These are phyloP conservation scores for Siniperca scherzeri DNA, from an alignment of 2,797 vertebrate species.

Conservation along the genomic window DNA sequence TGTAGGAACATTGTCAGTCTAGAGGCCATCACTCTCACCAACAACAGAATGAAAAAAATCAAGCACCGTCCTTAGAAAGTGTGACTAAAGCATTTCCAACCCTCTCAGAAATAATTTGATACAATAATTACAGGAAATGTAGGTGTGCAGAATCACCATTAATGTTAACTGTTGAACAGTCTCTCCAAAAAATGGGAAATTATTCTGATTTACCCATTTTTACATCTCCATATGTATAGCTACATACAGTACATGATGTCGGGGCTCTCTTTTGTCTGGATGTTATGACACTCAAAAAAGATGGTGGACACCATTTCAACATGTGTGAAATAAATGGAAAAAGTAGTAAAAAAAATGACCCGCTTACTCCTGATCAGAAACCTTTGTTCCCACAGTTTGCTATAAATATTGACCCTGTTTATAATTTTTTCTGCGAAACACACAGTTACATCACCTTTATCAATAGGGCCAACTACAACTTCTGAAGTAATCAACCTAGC, in stretches of 20 bases:
- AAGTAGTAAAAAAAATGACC: not conserved
- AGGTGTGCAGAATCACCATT: not conserved
- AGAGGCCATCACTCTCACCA: not conserved
- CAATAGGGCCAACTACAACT: conserved; percentile 24
- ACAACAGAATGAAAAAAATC: conserved; percentile 4
- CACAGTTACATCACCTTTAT: conserved; percentile 29
- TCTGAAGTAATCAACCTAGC: conserved; percentile 46
- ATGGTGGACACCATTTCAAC: not conserved
- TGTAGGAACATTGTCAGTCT: not conserved
- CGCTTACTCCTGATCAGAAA: not conserved
- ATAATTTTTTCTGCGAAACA: conserved; percentile 2
- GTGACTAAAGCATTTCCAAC: not conserved
- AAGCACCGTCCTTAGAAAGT: not conserved
- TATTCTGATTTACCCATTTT: not conserved
- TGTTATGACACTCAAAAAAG: not conserved
- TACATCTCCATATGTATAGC: not conserved
- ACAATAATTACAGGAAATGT: not conserved
- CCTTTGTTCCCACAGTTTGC: not conserved
- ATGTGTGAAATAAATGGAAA: not conserved
- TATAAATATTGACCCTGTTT: conserved; percentile 6
- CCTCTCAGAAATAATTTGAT: not conserved
- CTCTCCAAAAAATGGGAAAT: not conserved
- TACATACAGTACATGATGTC: not conserved
- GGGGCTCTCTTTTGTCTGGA: not conserved
- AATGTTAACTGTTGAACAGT: not conserved